Evolutionary conservation across 2,888 invertebrate species (phyloP), one percentile per base, ranked within the genome.

Genomic region (Luffia ferchaultella): DNA sequence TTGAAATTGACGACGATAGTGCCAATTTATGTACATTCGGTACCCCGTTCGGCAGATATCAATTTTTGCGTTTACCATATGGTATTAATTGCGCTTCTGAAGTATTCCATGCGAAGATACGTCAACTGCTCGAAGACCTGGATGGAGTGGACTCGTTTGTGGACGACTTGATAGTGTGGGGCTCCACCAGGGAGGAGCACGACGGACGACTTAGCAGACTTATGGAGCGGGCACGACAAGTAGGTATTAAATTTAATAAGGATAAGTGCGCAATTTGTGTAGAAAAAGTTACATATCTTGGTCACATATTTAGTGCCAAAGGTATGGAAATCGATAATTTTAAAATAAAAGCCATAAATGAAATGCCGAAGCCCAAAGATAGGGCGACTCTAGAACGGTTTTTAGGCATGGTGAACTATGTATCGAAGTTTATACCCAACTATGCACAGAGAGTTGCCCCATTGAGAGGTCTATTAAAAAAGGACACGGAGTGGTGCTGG

Each of bases 401-500:
- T 52, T 47, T 61, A 45, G 62, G 62, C 0, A 18, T 62, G 0
- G 52, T 59, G 1, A 62, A 60, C 54, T 62, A 61, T 50, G 61
- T 62, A 48, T 52, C 59, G 16, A 58, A 57, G 53, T 61, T 60
- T 52, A 55, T 61, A 30, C 61, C 60, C 0, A 54, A 54, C 18
- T 53, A 51, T 0, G 52, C 53, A 12, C 15, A 46, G 12, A 2
- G 51, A 9, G 18, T 55, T n/a, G 17, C 30, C 20, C 52, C 55
- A 7, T 20, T 55, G 18, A 47, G 54, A 41, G 7, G 9, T 40
- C 15, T 40, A 40, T 15, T 53, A 16, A 30, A 52, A 2, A 40
- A 18, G 1, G 46, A 42, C 3, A 45, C 42, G 18, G 20, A 51
- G 20, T 57, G 56, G 56, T 7, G 9, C 3, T 57, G 56, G 56